These are phyloP conservation scores for Oasisia sp. DNA, from an alignment of 2,888 invertebrate genomes.

Conservation along the genomic window DNA sequence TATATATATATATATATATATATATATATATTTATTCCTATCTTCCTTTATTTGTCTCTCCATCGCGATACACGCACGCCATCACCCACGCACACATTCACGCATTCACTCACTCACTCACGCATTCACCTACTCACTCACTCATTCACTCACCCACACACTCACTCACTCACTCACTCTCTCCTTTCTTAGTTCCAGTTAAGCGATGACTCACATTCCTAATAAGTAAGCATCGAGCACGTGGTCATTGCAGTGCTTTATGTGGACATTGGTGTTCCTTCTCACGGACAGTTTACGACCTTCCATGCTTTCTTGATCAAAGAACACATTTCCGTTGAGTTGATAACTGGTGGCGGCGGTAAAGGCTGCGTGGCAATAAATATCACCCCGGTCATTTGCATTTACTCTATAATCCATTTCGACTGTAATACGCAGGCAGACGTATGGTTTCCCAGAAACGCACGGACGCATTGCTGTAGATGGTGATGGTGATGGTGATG, in stretches of 20 bases:
- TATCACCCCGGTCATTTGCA: neutral
- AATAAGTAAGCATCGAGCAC: neutral
- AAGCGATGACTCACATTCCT: neutral
- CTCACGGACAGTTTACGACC: neutral
- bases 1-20: too few relatives aligned
- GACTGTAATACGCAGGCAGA: neutral
- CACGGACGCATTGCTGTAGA: neutral
- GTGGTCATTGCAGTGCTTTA: neutral
- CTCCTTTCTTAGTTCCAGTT: neutral
- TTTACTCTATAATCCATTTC: neutral
- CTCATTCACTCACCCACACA: too few relatives aligned
- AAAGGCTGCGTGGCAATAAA: neutral
- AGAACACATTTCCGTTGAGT: neutral
- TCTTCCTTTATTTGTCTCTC: neutral
- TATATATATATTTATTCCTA: neutral
- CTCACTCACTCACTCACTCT: too few relatives aligned
- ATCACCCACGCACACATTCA: neutral
- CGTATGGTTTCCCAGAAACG: neutral
- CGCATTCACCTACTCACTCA: neutral
- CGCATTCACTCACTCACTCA: neutral
- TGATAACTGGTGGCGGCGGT: neutral
- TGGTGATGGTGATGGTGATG: too few relatives aligned
- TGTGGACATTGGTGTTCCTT: neutral
- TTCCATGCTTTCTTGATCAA: neutral
- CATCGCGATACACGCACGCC: neutral